phyloP scores from a whole-genome alignment of 2,113 vertebrate species.

The Takifugu bimaculatus region DNA sequence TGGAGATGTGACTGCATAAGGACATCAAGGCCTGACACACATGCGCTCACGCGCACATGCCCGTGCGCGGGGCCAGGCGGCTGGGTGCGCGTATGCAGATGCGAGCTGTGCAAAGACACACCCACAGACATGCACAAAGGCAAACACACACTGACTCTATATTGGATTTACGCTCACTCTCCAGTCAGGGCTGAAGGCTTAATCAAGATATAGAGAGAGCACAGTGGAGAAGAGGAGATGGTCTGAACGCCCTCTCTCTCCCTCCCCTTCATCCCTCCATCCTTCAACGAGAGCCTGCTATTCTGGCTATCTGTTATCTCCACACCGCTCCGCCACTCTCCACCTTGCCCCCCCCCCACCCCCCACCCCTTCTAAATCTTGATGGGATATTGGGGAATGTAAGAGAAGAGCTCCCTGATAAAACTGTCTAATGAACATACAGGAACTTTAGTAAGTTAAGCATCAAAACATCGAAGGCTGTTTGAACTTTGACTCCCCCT shows the following conservation, averaged over 20 bases:
- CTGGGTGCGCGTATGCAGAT: conserved; percentile 42
- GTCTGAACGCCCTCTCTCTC: conserved; percentile 49
- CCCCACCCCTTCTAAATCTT: conserved; percentile 62
- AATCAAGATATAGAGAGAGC: conserved; percentile 59
- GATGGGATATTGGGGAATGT: conserved; percentile 78
- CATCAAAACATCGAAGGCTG: conserved; percentile 81
- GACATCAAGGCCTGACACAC: conserved; percentile 69
- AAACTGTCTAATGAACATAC: conserved; percentile 84
- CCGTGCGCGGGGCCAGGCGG: background rate
- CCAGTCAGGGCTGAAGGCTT: conserved; percentile 58
- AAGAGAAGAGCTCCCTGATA: conserved; percentile 77
- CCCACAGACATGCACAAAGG: conserved; percentile 17
- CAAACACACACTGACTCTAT: conserved; percentile 34
- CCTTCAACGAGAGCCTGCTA: conserved; percentile 50
- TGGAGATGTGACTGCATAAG: conserved; percentile 74
- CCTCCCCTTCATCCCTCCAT: conserved; percentile 59
- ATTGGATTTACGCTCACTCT: conserved; percentile 50
- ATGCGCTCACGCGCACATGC: conserved; percentile 2
- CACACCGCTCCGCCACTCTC: conserved; percentile 54
- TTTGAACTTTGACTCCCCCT: conserved; percentile 80
- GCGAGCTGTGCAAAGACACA: conserved; percentile 19
- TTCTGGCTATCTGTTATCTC: conserved; percentile 72
- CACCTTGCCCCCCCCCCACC: conserved; percentile 57
- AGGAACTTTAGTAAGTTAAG: conserved; percentile 83
- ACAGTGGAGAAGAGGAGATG: conserved; percentile 58